Base-by-base conservation (phyloP, 2,113 vertebrate species). In the Pelobates fuscus region DNA sequence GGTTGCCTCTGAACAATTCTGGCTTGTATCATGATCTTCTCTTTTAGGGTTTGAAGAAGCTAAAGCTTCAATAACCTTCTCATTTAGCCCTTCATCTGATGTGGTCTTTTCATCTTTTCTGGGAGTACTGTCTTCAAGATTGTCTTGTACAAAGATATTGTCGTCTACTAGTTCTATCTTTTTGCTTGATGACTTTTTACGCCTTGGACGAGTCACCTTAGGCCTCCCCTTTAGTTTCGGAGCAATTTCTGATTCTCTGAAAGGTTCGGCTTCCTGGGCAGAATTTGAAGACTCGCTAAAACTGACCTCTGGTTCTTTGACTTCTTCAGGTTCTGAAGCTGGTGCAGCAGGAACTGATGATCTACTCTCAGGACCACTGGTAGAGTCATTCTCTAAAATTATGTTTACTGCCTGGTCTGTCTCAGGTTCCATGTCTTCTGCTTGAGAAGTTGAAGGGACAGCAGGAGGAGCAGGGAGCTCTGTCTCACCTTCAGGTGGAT, bases 161-260 rank as follows among this genome's bases (percentile, higher is more conserved):
- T 87, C 80, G 37, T 92, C 92, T 0, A 74, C 0, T 0, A 71
- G 0, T 0, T 91, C 84, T 0, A 80, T 84, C 83, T 92, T 98
- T 77, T 89, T 96, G 79, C 84, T 91, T 0, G 75, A 78, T 67
- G 83, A 86, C 72, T 91, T 86, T 83, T 93, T 97, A 79, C 92
- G 93, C 8, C 90, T 86, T 21, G 92, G 94, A 52, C 94, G 92
- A 0, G 86, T 78, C 2, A 85, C 82, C 88, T 95, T 98, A 60
- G 91, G 90, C 26, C 91, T 91, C 29, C 90, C 86, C 82, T 93
- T 95, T 6, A 92, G 91, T 81, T 94, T 98, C 67, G 93, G 93
- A 61, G 85, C 77, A 3, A 87, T 88, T 64, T 94, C 94, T 0
- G 79, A 70, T 60, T 90, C 92, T 67, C 88, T 90, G 14, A 78